Evolutionary conservation across 2,797 vertebrate species (phyloP).

Genomic region (Zalophus californianus): DNA sequence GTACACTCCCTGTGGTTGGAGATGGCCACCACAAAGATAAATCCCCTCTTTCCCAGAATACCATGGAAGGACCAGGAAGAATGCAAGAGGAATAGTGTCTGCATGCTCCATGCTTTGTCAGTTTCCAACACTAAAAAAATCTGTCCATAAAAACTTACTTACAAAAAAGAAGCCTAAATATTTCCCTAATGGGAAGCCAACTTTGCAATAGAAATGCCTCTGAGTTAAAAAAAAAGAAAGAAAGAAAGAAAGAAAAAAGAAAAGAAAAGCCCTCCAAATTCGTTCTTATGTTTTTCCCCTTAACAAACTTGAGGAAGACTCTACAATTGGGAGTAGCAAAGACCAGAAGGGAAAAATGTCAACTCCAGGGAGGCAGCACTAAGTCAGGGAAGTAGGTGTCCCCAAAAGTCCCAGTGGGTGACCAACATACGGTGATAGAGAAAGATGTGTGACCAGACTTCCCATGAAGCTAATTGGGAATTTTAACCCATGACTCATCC

Average conservation of each 20-base stretch:
- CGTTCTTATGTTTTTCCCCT: not conserved
- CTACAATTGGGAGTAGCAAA: not conserved
- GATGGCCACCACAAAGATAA: not conserved
- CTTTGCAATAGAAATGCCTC: not conserved
- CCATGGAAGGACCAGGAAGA: not conserved
- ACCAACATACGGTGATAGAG: not conserved
- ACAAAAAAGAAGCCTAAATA: constrained; percentile 14
- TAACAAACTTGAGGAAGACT: not conserved
- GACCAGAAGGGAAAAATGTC: not conserved
- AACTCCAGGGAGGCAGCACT: not conserved
- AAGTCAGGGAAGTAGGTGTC: not conserved
- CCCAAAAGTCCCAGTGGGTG: not conserved
- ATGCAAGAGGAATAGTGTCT: not conserved
- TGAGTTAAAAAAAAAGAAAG: not conserved
- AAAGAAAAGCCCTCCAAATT: not conserved
- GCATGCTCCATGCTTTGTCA: not conserved
- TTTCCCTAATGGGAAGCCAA: not conserved
- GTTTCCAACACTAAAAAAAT: not conserved
- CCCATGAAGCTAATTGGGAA: constrained; percentile 61
- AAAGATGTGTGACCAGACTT: constrained; percentile 43
- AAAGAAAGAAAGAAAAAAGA: not conserved
- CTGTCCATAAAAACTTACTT: not conserved
- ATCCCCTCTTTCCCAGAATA: not conserved
- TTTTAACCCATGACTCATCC: constrained; percentile 40
- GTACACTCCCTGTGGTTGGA: not conserved